Evolutionary conservation across 2,797 vertebrate species (phyloP), one percentile per base, ranked within the genome.

Genomic region (Luscinia luscinia): DNA sequence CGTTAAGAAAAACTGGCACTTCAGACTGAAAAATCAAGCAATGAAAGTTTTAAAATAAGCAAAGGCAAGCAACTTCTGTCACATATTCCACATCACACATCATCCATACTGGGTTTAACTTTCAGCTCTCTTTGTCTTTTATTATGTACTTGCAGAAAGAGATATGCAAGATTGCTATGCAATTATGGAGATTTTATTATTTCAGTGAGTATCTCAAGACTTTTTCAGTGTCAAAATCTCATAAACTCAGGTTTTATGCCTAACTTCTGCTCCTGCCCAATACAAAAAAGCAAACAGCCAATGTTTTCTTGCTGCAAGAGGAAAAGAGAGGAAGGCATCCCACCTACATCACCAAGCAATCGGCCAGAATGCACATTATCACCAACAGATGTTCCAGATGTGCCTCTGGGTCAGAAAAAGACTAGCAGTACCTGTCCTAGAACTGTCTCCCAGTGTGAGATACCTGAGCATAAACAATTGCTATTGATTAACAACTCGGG

Each of bases 41-140:
- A 73, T 6, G n/a, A 9, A 94, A 93, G 84, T 89, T 96, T 93
- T 78, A 66, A 83, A 93, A 92, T 72, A 84, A 48, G 51, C 28
- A 78, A 52, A 27, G 55, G 40, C 15, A 22, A 85, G 81, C 61
- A 92, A 89, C 69, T 93, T 84, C 61, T 52, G 51, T 43, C 75
- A 48, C 68, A 58, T 34, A 90, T 32, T 84, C 69, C 62, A 77
- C 36, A 8, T 23, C 32, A 78, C 40, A 45, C 51, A 66, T 54
- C 18, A 54, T 28, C 79, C 32, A 27, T 2, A 49, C 2, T 36
- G 27, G 9, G 22, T 20, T 94, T 89, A 72, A 59, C 76, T 93
- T 87, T 66, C 73, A 40, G 22, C 55, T 93, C 26, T 68, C 76
- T 82, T 49, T 75, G 91, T 86, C 61, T 41, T 64, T 88, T 68